These are phyloP conservation scores for Phoxinus phoxinus DNA, from an alignment of 2,113 vertebrate genomes.

Conservation along the genomic window DNA sequence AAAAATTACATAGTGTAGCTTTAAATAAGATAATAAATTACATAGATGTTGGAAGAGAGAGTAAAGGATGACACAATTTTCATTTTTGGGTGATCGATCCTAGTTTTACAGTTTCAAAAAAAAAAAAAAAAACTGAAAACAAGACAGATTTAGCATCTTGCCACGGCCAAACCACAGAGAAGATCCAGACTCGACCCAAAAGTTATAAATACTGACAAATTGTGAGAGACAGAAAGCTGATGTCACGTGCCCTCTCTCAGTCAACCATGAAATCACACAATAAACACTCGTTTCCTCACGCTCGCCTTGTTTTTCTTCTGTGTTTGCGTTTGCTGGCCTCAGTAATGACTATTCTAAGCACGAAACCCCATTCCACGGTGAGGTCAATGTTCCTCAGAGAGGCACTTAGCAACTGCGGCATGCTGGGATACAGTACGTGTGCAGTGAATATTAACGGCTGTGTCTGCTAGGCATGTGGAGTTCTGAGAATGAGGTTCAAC, in stretches of 20 bases:
- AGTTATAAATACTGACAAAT: constrained; percentile 4
- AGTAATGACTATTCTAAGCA: constrained; percentile 3
- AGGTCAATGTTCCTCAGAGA: constrained; percentile 3
- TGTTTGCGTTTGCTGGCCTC: background rate
- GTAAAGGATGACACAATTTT: background rate
- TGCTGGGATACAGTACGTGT: background rate
- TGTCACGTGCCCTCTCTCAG: background rate
- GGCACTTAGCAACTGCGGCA: background rate
- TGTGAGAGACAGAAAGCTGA: background rate
- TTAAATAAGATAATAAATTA: background rate
- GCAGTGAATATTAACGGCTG: constrained; percentile 9
- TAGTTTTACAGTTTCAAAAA: background rate
- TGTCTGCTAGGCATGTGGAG: constrained; percentile 8
- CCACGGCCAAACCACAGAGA: background rate
- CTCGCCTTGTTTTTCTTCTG: background rate
- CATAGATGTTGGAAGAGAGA: background rate
- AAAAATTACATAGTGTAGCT: too few species aligned
- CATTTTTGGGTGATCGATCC: background rate
- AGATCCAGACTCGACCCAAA: background rate
- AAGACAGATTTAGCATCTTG: background rate
- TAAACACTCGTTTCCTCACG: background rate
- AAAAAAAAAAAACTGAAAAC: background rate
- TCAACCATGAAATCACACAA: constrained; percentile 6
- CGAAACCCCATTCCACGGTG: background rate
- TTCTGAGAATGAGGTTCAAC: constrained; percentile 4